These are phyloP conservation scores for Brachionus sp. DNA, from an alignment of 1,140 invertebrate species.

Conservation along the genomic window DNA sequence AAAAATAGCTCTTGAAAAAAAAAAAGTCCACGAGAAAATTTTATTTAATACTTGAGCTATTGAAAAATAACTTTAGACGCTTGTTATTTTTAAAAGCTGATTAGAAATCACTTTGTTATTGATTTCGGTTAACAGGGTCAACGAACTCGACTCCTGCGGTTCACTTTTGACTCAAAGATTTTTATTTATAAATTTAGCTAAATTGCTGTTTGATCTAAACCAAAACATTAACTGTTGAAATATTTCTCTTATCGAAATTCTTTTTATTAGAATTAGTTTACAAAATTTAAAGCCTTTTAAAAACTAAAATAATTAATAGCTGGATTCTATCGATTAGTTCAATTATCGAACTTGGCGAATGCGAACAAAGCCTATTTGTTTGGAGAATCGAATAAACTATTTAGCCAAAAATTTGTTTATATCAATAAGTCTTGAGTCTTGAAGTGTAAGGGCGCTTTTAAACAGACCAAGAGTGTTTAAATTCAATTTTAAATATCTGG, in stretches of 20 bases:
- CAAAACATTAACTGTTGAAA: background rate
- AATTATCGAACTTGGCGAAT: background rate
- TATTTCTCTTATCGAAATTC: background rate
- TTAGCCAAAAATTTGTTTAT: background rate
- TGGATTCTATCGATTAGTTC: background rate
- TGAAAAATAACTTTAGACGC: background rate
- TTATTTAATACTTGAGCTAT: background rate
- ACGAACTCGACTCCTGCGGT: background rate
- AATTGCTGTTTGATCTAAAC: background rate
- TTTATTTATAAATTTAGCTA: background rate
- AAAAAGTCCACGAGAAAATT: background rate
- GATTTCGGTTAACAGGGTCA: background rate
- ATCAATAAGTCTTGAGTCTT: background rate
- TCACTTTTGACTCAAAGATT: background rate
- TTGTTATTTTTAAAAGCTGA: background rate
- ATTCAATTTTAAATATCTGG: background rate
- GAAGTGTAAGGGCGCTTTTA: background rate
- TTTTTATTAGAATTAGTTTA: background rate
- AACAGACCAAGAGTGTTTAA: background rate
- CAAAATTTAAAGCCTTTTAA: conserved; percentile 3
- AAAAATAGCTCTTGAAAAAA: background rate
- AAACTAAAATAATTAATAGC: background rate
- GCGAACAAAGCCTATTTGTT: background rate
- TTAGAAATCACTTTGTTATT: background rate
- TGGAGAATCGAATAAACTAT: background rate